Percentiles rank a stretch among this genome's conserved stretches.
These are phyloP conservation scores for Ptycholaimellus sp. DNA, from an alignment of 2,888 invertebrate species.

Conservation along the genomic window DNA sequence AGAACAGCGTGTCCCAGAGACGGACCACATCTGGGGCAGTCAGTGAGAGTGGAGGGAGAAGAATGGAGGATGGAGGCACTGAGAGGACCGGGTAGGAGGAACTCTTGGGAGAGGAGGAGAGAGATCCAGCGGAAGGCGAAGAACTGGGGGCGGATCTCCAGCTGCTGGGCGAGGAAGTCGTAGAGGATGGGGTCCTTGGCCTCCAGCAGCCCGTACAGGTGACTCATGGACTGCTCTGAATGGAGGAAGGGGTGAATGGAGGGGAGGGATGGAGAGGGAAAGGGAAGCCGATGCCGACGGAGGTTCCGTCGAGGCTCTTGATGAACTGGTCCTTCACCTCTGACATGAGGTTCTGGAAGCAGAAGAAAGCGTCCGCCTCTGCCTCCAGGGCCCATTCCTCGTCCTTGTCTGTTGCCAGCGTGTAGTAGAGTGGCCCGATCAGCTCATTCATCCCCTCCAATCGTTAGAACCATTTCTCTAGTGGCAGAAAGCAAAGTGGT, in stretches of 20 bases:
- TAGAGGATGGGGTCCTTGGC: conserved; percentile 51
- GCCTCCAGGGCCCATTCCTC: conserved; percentile 60
- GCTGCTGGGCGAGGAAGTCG: conserved; percentile 43
- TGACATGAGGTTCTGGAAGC: conserved; percentile 89
- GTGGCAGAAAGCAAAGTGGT: neutral
- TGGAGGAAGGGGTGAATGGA: neutral
- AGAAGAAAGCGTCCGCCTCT: conserved; percentile 90
- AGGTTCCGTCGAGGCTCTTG: conserved; percentile 53
- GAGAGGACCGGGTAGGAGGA: conserved; percentile 50
- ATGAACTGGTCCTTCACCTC: conserved; percentile 86
- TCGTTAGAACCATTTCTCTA: conserved; percentile 36
- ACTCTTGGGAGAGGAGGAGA: conserved; percentile 78
- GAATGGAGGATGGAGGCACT: neutral
- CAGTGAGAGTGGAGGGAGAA: neutral
- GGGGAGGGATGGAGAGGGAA: neutral
- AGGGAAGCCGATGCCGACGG: conserved; percentile 18
- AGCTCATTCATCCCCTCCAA: conserved; percentile 99
- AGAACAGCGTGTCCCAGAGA: conserved; percentile 87
- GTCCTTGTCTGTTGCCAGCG: conserved; percentile 71
- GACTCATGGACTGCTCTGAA: conserved; percentile 45
- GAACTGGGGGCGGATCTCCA: conserved; percentile 76
- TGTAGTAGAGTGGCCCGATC: conserved; percentile 88
- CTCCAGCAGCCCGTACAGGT: conserved; percentile 49
- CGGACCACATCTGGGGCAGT: conserved; percentile 53
- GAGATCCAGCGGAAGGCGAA: conserved; percentile 86